Evolutionary conservation across 1,140 invertebrate species (phyloP).

Genomic region (Procambarus virginalis): DNA sequence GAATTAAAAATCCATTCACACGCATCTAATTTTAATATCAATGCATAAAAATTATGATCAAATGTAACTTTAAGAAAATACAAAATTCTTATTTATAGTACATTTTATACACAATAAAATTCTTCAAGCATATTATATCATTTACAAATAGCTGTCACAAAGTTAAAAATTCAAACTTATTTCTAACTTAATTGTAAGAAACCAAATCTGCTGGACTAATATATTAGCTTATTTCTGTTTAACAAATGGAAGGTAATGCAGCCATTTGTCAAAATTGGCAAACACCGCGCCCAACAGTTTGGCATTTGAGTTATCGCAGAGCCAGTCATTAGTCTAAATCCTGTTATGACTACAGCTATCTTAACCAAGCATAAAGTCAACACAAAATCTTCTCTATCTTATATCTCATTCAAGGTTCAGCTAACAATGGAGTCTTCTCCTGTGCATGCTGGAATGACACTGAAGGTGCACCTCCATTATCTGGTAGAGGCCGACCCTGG

Average conservation of each 20-base stretch:
- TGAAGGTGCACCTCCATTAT: conserved; percentile 3
- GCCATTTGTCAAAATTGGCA: neutral
- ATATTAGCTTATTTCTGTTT: neutral
- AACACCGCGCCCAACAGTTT: conserved; percentile 1
- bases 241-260: neutral
- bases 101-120: conserved; percentile 56
- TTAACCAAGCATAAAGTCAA: conserved; percentile 24
- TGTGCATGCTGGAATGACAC: conserved; percentile 51
- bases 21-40: conserved; percentile 35
- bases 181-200: conserved; percentile 33
- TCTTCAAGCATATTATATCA: conserved; percentile 32
- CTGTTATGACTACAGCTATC: conserved; percentile 5
- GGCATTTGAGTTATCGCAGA: neutral
- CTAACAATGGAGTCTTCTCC: conserved; percentile 54
- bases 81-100: conserved; percentile 57
- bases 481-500: conserved; percentile 6
- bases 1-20: conserved; percentile 43
- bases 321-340: neutral
- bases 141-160: conserved; percentile 51
- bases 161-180: conserved; percentile 42
- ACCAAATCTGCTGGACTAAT: conserved; percentile 45
- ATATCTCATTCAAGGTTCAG: conserved; percentile 30
- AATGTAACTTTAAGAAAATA: conserved; percentile 56
- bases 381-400: neutral
- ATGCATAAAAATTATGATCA: conserved; percentile 49